A percentile compares a stretch with the other conserved stretches of the same genome.
These are phyloP conservation scores for Chalcis sispes DNA, from an alignment of 2,888 invertebrate species.

Conservation along the genomic window DNA sequence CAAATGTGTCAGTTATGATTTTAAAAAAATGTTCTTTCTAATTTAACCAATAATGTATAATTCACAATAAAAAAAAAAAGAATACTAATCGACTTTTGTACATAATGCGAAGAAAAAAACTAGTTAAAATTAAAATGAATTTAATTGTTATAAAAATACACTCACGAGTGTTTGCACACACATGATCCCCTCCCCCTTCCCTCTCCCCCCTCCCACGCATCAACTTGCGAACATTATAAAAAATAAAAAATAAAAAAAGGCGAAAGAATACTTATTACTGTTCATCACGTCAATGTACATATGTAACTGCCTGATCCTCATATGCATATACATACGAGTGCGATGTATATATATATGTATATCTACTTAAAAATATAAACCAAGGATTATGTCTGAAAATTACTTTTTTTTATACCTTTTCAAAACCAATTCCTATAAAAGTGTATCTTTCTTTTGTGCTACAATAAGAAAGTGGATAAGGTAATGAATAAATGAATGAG, in stretches of 20 bases:
- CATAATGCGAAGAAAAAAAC: slow-evolving; percentile 26
- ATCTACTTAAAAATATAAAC: slow-evolving; percentile 52
- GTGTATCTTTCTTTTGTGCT: not conserved
- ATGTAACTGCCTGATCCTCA: slow-evolving; percentile 72
- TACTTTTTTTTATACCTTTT: not conserved
- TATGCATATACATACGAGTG: slow-evolving; percentile 59
- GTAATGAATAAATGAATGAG: too few species aligned
- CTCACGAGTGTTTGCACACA: slow-evolving; percentile 32
- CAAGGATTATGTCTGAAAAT: slow-evolving; percentile 24
- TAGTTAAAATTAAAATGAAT: slow-evolving; percentile 20
- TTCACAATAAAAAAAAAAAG: slow-evolving; percentile 4
- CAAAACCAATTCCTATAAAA: too few species aligned
- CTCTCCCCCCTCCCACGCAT: not conserved
- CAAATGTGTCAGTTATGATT: not conserved
- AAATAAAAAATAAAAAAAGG: slow-evolving; percentile 8
- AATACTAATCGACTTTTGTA: slow-evolving; percentile 35
- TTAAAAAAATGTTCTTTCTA: not conserved
- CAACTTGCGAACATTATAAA: slow-evolving; percentile 28
- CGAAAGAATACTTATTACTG: slow-evolving; percentile 63
- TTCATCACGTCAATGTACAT: slow-evolving; percentile 74
- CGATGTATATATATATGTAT: slow-evolving; percentile 59
- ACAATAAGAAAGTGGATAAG: too few species aligned
- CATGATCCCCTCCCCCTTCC: not conserved
- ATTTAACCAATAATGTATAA: not conserved
- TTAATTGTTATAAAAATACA: slow-evolving; percentile 16